Evolutionary conservation across 2,113 vertebrate genomes (phyloP), one percentile per base, ranked within the genome.

Genomic region (Cisticola juncidis): DNA sequence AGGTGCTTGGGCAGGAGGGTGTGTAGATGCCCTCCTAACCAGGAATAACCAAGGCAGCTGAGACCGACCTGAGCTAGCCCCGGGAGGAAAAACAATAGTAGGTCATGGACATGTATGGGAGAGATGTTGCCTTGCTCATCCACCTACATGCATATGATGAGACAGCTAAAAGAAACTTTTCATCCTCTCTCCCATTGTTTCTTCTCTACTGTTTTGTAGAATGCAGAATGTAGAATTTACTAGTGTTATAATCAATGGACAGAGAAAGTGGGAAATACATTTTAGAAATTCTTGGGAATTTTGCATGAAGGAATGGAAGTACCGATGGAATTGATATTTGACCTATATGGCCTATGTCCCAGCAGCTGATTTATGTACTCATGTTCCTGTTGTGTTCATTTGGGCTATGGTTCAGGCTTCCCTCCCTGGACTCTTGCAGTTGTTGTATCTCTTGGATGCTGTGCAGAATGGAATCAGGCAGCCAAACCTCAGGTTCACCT

Each of bases 381-480:
- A 1, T 1, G 5, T 13, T 81, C n/a, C 20, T 42, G 29, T n/a
- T 94, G 38, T 40, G 53, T 38, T 45, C 19, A 17, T 65, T 28
- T 85, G 74, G 74, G n/a, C 70, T 57, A 4, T 35, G 72, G 22
- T 40, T 72, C 50, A 74, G 56, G 21, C 38, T 70, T 93, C 87
- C 96, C 38, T 94, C 14, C 33, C 35, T 73, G 91, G 88, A 70
- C 48, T 94, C 74, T 81, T 94, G 36, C 94, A 99, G 99, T 95
- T 99, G 53, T 97, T 99, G 16, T 99, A 99, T 94, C 94, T 99
- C 87, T 95, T 99, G 98, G 99, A 99, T 69, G 97, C 97, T 2
- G 97, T 99, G 78, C 99, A 98, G 97, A 99, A 99, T 47, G 99
- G 99, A 45, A 97, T 99, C 92, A 91, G 92, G 38, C 96, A 98